Conservation (phyloP, 2,888 invertebrate species). For the Drosophila sordidula region DNA sequence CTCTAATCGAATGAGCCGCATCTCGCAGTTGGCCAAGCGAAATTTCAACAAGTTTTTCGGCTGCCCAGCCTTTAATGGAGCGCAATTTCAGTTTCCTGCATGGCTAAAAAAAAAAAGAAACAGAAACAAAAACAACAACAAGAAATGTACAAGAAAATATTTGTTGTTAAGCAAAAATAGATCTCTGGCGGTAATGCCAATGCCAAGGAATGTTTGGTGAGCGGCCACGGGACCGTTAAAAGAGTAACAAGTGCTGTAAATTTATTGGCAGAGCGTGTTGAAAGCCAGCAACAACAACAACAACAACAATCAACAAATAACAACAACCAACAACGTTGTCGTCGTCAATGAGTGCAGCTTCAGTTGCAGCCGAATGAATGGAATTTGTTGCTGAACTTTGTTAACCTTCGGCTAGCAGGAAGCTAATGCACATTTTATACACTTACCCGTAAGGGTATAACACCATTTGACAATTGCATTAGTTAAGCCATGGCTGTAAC, state of each 20-base stretch:
- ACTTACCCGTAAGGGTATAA: conserved; percentile 31
- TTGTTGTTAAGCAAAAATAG: conserved; percentile 75
- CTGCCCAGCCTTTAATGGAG: conserved; percentile 66
- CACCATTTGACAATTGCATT: conserved; percentile 17
- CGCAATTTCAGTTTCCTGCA: conserved; percentile 76
- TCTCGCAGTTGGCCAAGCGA: conserved; percentile 55
- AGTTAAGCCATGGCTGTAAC: neutral
- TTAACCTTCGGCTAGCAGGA: conserved; percentile 73
- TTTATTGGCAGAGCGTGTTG: conserved; percentile 79
- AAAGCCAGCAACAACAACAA: conserved; percentile 60
- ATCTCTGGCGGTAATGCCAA: conserved; percentile 61
- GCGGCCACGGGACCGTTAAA: conserved; percentile 68
- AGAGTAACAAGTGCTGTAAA: conserved; percentile 78
- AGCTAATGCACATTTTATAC: conserved; percentile 67
- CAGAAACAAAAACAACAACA: conserved; percentile 26
- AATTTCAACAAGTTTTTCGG: conserved; percentile 54
- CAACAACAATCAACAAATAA: conserved; percentile 10
- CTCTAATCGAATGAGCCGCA: conserved; percentile 74
- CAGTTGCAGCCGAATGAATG: conserved; percentile 70
- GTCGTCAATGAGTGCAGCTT: conserved; percentile 68
- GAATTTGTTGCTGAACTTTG: conserved; percentile 74
- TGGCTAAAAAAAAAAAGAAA: conserved; percentile 33
- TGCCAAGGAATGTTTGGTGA: conserved; percentile 65
- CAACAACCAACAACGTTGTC: conserved; percentile 51
- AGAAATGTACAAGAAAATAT: conserved; percentile 74